phyloP scores from a whole-genome alignment of 2,113 vertebrate species.

The Phaethon lepturus region DNA sequence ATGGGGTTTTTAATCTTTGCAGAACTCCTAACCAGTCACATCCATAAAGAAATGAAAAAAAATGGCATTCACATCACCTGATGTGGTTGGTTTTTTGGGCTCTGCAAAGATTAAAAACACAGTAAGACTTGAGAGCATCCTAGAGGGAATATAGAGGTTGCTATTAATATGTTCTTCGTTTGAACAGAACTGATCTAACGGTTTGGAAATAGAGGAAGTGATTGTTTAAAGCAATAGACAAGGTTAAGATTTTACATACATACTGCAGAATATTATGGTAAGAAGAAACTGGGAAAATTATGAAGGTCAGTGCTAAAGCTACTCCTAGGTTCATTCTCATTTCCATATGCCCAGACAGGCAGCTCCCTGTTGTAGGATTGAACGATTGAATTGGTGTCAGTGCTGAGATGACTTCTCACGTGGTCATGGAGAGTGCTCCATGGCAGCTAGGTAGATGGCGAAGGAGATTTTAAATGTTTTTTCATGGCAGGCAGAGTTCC shows the following conservation, averaged over 20 bases:
- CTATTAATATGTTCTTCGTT: slow-evolving; percentile 68
- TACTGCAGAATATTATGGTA: neutral
- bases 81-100: slow-evolving; percentile 56
- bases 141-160: slow-evolving; percentile 68
- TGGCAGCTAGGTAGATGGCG: neutral
- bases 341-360: neutral
- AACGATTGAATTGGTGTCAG: neutral
- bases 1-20: slow-evolving; percentile 60
- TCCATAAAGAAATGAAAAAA: slow-evolving; percentile 69
- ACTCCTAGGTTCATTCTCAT: neutral
- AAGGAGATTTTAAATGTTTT: neutral
- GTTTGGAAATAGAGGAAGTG: slow-evolving; percentile 64
- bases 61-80: slow-evolving; percentile 66
- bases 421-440: neutral
- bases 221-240: slow-evolving; percentile 60
- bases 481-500: neutral
- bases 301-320: neutral
- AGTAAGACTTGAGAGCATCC: slow-evolving; percentile 62
- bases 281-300: slow-evolving; percentile 26
- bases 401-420: neutral
- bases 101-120: slow-evolving; percentile 75
- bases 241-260: slow-evolving; percentile 3
- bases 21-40: slow-evolving; percentile 53
- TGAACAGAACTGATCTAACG: slow-evolving; percentile 60
- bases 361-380: neutral